Evolutionary conservation across 2,113 vertebrate genomes (phyloP).

Genomic region (Tursiops truncatus): DNA sequence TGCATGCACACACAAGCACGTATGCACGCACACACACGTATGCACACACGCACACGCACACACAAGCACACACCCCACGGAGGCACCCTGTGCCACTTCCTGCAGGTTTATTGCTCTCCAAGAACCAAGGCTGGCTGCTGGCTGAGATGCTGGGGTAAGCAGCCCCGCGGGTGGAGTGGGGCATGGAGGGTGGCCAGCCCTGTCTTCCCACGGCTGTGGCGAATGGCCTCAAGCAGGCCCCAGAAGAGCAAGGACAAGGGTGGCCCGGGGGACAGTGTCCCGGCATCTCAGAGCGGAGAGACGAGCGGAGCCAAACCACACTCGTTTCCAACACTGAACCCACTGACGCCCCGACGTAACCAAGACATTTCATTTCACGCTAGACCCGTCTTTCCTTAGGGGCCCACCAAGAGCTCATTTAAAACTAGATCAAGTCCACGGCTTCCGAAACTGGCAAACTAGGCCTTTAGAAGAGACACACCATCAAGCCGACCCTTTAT

Average conservation of each 20-base stretch:
- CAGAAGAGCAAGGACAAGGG: background rate
- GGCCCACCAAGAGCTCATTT: fast-evolving
- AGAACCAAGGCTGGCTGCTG: background rate
- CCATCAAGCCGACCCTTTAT: fast-evolving
- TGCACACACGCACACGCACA: background rate
- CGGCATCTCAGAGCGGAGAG: fast-evolving
- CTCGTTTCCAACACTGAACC: background rate
- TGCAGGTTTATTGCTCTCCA: fast-evolving
- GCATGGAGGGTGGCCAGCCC: background rate
- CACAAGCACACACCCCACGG: background rate
- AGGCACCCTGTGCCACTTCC: fast-evolving
- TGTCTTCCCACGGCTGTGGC: background rate
- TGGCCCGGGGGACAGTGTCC: too few relatives aligned
- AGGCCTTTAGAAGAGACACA: fast-evolving
- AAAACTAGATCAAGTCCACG: fast-evolving
- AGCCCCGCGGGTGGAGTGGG: fast-evolving
- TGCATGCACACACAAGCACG: background rate
- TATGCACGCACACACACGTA: background rate
- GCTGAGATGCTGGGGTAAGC: background rate
- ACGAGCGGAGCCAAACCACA: fast-evolving
- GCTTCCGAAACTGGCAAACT: fast-evolving
- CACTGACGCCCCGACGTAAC: fast-evolving
- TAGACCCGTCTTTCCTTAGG: fast-evolving
- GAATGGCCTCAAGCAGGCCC: background rate
- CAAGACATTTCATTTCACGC: fast-evolving